phyloP scores from a whole-genome alignment of 2,888 invertebrate species.

The Desoria tigrina region DNA sequence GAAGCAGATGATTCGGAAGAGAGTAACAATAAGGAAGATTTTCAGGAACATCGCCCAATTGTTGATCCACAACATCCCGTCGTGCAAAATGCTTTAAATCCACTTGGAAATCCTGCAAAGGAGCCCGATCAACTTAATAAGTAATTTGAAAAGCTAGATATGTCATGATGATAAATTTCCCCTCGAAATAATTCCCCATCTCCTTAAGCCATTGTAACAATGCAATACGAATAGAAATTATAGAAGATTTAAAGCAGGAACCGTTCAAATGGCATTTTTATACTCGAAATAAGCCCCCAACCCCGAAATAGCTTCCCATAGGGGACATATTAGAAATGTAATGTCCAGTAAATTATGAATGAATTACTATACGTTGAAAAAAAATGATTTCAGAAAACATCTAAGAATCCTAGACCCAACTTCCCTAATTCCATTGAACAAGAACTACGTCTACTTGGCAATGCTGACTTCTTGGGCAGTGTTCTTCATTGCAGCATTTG shows the following conservation, averaged over 20 bases:
- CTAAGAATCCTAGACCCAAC: conserved; percentile 12
- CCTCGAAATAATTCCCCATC: too few species aligned
- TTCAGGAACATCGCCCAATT: neutral
- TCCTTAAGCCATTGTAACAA: neutral
- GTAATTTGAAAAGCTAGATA: too few species aligned
- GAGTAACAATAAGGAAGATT: neutral
- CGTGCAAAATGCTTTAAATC: conserved; percentile 20
- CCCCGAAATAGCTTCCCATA: too few species aligned
- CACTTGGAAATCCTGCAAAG: conserved; percentile 10
- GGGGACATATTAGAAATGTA: too few species aligned
- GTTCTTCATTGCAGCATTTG: conserved; percentile 43
- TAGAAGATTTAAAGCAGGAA: too few species aligned
- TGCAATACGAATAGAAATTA: too few species aligned
- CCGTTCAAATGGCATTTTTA: too few species aligned
- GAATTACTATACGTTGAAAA: neutral
- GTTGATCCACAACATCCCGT: conserved; percentile 23
- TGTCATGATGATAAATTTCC: neutral
- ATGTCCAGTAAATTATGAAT: too few species aligned
- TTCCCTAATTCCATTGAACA: conserved; percentile 45
- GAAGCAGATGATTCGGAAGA: conserved; percentile 18
- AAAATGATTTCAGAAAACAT: conserved; percentile 11
- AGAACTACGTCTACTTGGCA: conserved; percentile 41
- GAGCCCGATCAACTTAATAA: conserved; percentile 8
- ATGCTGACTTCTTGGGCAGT: conserved; percentile 50
- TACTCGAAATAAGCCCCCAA: too few species aligned